Evolutionary conservation across 2,797 vertebrate species (phyloP).

Genomic region (Eptatretus atami): DNA sequence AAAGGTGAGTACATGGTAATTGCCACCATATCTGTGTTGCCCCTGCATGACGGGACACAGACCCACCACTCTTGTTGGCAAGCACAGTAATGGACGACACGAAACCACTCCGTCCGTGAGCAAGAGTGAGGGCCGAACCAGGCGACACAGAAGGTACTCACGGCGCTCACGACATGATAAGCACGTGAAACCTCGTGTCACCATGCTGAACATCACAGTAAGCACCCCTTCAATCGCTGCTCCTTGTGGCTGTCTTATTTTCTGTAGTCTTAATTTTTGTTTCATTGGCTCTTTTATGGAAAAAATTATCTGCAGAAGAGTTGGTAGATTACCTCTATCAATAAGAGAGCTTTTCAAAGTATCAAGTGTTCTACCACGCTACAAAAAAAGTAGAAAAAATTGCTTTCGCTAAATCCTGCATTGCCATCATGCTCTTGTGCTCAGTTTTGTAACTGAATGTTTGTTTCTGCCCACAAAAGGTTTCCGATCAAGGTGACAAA

Average conservation of each 20-base stretch:
- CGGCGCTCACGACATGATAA: conserved; percentile 62
- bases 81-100: no score
- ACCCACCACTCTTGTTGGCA: no score
- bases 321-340: no score
- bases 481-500: conserved; percentile 81
- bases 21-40: no score
- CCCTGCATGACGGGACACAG: no score
- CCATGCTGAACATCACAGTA: conserved; percentile 56
- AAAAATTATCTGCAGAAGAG: no score
- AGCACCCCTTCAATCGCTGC: not conserved
- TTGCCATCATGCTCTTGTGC: conserved; percentile 7
- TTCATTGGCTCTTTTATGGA: not conserved
- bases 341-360: no score
- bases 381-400: not conserved
- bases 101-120: conserved; percentile 53
- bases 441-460: not conserved
- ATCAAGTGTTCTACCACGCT: no score
- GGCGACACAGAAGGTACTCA: conserved; percentile 48
- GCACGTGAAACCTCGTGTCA: conserved; percentile 44
- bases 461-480: conserved; percentile 18
- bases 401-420: not conserved
- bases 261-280: not conserved
- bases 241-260: not conserved
- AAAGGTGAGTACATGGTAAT: no score
- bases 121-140: conserved; percentile 39